Conservation (phyloP, 2,113 vertebrate species). For the Merops nubicus region DNA sequence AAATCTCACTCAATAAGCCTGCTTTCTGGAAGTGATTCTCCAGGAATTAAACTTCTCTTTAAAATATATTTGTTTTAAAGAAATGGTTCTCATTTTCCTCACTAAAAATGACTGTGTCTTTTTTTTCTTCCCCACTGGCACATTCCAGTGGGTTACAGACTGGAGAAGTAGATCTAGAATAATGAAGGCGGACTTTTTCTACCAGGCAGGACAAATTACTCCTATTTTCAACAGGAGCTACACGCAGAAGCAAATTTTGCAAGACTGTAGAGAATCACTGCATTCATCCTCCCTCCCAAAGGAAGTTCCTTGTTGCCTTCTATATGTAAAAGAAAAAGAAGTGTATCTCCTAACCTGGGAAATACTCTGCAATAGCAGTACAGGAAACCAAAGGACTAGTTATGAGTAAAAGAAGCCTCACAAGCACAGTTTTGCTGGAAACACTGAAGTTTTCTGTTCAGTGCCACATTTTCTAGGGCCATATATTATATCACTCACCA, state of each 20-base stretch:
- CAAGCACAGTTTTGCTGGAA: background rate
- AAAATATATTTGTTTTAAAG: background rate
- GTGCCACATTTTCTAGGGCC: background rate
- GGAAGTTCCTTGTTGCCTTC: background rate
- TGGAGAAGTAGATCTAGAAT: background rate
- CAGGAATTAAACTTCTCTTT: background rate
- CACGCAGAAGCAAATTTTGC: background rate
- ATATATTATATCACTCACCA: background rate
- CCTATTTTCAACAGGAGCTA: background rate
- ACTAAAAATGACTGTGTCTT: background rate
- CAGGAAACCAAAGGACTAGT: background rate
- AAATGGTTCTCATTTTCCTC: background rate
- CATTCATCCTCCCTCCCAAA: background rate
- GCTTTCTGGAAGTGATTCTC: background rate
- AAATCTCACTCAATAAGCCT: background rate
- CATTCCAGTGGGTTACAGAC: background rate
- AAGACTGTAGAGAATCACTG: background rate
- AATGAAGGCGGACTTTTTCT: background rate
- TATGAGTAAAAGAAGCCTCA: background rate
- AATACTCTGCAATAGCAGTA: background rate
- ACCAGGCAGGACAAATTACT: background rate
- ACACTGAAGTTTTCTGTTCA: background rate
- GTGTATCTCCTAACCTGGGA: background rate
- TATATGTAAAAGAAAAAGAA: background rate
- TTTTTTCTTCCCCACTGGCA: background rate